Percentiles rank a stretch among this genome's conserved stretches.
These are phyloP conservation scores for Lindbergichthys nudifrons DNA, from an alignment of 2,797 vertebrate genomes.

Conservation along the genomic window DNA sequence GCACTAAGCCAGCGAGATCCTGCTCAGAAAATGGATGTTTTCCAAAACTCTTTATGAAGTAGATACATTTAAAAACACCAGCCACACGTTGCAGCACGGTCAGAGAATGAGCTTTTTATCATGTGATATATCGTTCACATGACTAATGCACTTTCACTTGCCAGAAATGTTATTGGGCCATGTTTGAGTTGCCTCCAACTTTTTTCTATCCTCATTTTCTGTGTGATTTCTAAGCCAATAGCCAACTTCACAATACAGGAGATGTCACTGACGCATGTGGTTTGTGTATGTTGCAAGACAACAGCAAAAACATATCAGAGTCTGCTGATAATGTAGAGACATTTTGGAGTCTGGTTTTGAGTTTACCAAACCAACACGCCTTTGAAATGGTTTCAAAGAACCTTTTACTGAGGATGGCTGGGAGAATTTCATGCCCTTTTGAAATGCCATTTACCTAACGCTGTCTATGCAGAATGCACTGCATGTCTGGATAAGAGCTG, in stretches of 20 bases:
- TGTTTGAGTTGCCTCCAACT: conserved; percentile 44
- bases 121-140: conserved; percentile 64
- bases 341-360: conserved; percentile 17
- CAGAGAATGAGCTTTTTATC: conserved; percentile 59
- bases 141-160: conserved; percentile 55
- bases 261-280: conserved; percentile 35
- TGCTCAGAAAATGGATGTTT: conserved; percentile 49
- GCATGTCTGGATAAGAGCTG: background rate
- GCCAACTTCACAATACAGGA: conserved; percentile 34
- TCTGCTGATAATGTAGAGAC: background rate
- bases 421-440: conserved; percentile 18
- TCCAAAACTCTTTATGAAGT: conserved; percentile 58
- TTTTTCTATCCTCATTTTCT: conserved; percentile 6
- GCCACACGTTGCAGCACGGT: conserved; percentile 41
- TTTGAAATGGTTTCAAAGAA: conserved; percentile 30
- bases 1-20: conserved; percentile 29
- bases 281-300: conserved; percentile 32
- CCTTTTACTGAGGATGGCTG: conserved; percentile 9
- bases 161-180: conserved; percentile 41
- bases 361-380: background rate
- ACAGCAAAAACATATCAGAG: conserved; percentile 12
- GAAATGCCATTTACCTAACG: conserved; percentile 14
- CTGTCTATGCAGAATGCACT: background rate
- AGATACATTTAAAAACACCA: conserved; percentile 60
- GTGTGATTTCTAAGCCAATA: background rate